Evolutionary conservation across 2,888 invertebrate species (phyloP).

Genomic region (Desoria tigrina): DNA sequence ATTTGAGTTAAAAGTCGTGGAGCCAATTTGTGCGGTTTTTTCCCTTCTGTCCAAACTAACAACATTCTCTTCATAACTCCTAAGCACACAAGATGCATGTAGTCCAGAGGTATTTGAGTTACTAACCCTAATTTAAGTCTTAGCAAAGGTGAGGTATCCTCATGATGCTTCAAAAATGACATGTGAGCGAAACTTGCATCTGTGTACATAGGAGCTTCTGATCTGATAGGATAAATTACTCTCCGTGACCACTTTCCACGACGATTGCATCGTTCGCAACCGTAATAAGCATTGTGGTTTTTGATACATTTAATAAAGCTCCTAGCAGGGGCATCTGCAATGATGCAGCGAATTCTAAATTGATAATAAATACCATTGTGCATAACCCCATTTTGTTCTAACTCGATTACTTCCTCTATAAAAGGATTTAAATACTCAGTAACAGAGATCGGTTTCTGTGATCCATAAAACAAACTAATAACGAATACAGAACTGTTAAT

Average conservation of each 20-base stretch:
- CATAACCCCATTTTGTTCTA: not conserved
- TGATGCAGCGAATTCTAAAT: not conserved
- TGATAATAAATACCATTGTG: not conserved
- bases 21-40: not conserved
- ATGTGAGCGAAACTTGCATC: constrained; percentile 29
- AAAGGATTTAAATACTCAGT: not conserved
- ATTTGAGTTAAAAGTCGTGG: not conserved
- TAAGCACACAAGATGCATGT: constrained; percentile 38
- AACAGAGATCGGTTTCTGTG: not conserved
- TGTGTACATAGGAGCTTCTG: too few species aligned
- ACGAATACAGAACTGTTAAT: too few species aligned
- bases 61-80: constrained; percentile 32
- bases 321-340: constrained; percentile 10
- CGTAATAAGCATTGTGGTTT: constrained; percentile 11
- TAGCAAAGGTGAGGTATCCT: constrained; percentile 19
- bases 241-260: not conserved
- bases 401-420: not conserved
- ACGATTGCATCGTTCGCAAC: constrained; percentile 4
- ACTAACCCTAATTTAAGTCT: constrained; percentile 24
- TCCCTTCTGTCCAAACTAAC: constrained; percentile 11
- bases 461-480: constrained; percentile 6
- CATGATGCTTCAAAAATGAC: constrained; percentile 36
- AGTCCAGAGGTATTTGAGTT: constrained; percentile 27
- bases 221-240: not conserved
- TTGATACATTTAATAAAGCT: too few species aligned